Evolutionary conservation across 2,113 vertebrate genomes (phyloP).

Genomic region (Pachycephala philippinensis): DNA sequence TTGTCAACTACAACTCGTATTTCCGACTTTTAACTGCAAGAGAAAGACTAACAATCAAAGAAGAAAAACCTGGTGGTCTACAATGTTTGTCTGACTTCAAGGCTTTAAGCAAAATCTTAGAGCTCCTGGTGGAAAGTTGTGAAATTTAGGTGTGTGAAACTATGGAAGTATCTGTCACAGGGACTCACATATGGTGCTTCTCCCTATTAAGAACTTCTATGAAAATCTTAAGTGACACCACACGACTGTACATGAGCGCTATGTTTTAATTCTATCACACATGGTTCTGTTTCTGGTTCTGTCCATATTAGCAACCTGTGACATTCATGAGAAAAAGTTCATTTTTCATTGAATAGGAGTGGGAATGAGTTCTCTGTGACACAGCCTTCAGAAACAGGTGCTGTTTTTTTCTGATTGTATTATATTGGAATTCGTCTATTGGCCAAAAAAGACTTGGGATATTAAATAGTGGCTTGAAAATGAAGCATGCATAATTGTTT

Average conservation of each 20-base stretch:
- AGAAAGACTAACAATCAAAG: background rate
- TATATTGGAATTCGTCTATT: background rate
- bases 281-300: background rate
- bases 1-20: background rate
- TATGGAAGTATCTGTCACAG: background rate
- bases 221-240: background rate
- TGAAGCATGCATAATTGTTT: background rate
- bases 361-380: background rate
- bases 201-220: background rate
- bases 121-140: background rate
- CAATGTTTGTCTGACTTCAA: background rate
- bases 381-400: background rate
- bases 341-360: background rate
- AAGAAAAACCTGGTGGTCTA: background rate
- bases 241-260: background rate
- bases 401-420: background rate
- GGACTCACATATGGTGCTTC: background rate
- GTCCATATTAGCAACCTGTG: background rate
- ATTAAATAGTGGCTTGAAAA: background rate
- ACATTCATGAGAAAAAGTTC: background rate
- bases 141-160: background rate
- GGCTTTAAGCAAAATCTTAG: background rate
- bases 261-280: background rate
- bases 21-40: background rate
- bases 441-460: background rate